phyloP scores from a whole-genome alignment of 53 echinoderm and acorn worm species.

The Antedon mediterranea region DNA sequence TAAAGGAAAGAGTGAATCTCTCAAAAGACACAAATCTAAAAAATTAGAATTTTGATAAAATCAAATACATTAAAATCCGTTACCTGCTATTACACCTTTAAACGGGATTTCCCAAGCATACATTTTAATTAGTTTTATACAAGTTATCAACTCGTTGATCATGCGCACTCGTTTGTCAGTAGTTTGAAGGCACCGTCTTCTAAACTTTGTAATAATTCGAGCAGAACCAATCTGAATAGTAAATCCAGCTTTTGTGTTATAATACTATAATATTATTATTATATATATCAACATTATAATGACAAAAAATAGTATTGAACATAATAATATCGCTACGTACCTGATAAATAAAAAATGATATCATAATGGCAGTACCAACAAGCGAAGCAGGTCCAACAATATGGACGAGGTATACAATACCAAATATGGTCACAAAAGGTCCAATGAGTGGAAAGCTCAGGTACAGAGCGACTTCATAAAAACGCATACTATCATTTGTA shows the following conservation, averaged over 20 bases:
- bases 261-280: too few species aligned
- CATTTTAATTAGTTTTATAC: constrained; percentile 83
- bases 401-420: constrained; percentile 31
- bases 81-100: constrained; percentile 32
- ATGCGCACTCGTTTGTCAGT: constrained; percentile 60
- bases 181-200: constrained; percentile 20
- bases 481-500: constrained; percentile 26
- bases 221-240: constrained; percentile 33
- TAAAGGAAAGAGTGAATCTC: too few species aligned
- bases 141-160: constrained; percentile 52
- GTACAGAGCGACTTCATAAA: constrained; percentile 33
- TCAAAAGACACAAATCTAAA: too few species aligned
- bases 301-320: too few species aligned
- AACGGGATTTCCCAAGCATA: constrained; percentile 78
- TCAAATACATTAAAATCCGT: background rate
- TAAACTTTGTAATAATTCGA: constrained; percentile 24
- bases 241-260: too few species aligned
- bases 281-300: too few species aligned
- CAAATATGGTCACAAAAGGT: constrained; percentile 25
- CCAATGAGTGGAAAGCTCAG: constrained; percentile 47
- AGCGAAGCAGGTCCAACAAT: constrained; percentile 39
- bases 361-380: constrained; percentile 33
- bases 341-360: constrained; percentile 11
- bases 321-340: background rate
- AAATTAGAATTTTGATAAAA: too few species aligned